Conservation (phyloP, 2,113 vertebrate genomes). For the Onychorhynchus coronatus region DNA sequence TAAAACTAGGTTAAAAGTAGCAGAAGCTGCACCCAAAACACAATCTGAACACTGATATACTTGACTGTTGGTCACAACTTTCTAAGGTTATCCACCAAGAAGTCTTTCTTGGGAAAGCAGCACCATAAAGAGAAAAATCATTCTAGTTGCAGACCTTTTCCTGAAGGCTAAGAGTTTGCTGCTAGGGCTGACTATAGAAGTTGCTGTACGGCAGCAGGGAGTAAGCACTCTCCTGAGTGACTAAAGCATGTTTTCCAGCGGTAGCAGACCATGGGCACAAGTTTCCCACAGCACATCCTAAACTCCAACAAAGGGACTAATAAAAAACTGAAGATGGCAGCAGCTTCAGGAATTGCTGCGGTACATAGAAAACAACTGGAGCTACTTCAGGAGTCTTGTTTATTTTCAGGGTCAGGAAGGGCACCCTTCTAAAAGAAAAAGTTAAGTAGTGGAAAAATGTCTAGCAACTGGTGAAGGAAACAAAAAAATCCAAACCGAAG, state of each 20-base stretch:
- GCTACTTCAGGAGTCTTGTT: not conserved
- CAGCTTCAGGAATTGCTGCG: not conserved
- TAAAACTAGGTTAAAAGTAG: not conserved
- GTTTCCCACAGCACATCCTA: not conserved
- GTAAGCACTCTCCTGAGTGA: accelerated
- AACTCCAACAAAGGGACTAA: not conserved
- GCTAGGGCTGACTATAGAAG: not conserved
- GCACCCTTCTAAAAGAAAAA: not conserved
- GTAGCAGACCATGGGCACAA: not conserved
- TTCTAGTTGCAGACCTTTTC: not conserved
- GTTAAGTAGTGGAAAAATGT: not conserved
- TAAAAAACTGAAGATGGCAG: not conserved
- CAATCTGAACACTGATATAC: not conserved
- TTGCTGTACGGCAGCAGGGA: not conserved
- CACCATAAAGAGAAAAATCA: not conserved
- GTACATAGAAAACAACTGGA: not conserved
- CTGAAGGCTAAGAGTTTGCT: not conserved
- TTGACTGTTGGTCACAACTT: not conserved
- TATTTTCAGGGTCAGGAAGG: not conserved
- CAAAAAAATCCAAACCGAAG: not conserved
- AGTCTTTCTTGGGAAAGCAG: not conserved
- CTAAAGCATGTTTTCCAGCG: not conserved
- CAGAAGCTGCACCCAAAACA: not conserved
- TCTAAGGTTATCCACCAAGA: not conserved
- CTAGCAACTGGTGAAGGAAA: not conserved